phyloP scores from a whole-genome alignment of 2,113 vertebrate genomes.

The Proteles cristata region DNA sequence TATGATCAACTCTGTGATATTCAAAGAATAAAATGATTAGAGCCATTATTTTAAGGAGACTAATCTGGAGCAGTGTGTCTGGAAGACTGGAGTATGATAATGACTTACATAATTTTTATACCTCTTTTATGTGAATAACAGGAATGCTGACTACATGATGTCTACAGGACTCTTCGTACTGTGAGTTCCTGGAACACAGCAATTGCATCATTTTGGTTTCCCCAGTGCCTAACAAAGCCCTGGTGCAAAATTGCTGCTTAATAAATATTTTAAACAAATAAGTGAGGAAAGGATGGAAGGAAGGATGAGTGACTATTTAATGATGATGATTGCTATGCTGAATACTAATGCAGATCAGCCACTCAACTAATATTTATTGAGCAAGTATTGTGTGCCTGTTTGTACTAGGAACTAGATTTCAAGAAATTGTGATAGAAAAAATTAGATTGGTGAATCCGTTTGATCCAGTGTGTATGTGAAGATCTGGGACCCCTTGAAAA shows the following conservation, averaged over 20 bases:
- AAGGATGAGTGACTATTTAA: neutral
- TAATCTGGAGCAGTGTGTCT: neutral
- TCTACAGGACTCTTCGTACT: neutral
- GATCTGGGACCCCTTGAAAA: neutral
- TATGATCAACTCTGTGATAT: neutral
- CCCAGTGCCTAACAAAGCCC: neutral
- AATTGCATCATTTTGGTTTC: neutral
- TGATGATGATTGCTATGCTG: neutral
- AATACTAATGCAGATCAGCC: neutral
- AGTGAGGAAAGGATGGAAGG: neutral
- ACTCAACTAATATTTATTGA: slow-evolving; percentile 35
- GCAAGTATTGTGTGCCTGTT: neutral
- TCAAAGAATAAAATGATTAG: neutral
- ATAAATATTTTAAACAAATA: neutral
- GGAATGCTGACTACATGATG: neutral
- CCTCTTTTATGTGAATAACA: neutral
- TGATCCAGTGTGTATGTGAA: neutral
- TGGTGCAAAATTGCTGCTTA: neutral
- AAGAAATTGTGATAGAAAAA: neutral
- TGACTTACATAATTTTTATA: neutral
- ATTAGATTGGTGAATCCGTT: neutral
- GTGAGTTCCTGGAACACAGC: neutral
- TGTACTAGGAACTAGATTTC: neutral
- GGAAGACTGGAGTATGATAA: neutral
- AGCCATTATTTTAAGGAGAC: neutral